Conservation (phyloP, 2,888 invertebrate species). For the Troides helena region DNA sequence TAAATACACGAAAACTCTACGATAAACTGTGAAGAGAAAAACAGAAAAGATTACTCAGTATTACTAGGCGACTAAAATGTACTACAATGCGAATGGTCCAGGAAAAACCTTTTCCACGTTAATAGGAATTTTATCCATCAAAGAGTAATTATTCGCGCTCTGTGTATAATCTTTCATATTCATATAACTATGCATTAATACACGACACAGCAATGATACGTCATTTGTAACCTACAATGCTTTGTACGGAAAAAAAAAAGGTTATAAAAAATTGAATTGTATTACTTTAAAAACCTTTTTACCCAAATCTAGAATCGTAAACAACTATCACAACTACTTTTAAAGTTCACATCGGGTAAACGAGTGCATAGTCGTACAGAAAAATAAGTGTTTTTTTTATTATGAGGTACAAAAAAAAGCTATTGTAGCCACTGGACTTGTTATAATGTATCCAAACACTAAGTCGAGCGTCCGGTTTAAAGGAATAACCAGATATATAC, state of each 20-base stretch:
- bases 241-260: neutral
- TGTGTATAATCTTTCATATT: constrained; percentile 7
- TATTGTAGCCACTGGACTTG: constrained; percentile 26
- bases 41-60: neutral
- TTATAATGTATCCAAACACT: constrained; percentile 39
- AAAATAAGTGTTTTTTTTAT: constrained; percentile 42
- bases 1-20: too few relatives aligned
- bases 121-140: constrained; percentile 20
- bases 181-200: constrained; percentile 4
- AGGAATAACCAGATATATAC: constrained; percentile 64
- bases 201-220: constrained; percentile 8
- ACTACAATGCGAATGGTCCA: constrained; percentile 9
- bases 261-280: neutral
- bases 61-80: neutral
- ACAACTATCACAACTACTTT: neutral
- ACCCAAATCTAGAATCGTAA: neutral
- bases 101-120: constrained; percentile 29
- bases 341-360: neutral
- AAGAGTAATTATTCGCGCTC: constrained; percentile 6
- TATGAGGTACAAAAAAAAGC: constrained; percentile 42
- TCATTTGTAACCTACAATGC: constrained; percentile 5
- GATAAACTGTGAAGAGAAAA: too few relatives aligned
- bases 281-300: neutral
- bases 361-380: constrained; percentile 21
- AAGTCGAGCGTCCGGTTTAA: constrained; percentile 58